phyloP scores from a whole-genome alignment of 2,888 invertebrate genomes.

The Diarsia dahlii region DNA sequence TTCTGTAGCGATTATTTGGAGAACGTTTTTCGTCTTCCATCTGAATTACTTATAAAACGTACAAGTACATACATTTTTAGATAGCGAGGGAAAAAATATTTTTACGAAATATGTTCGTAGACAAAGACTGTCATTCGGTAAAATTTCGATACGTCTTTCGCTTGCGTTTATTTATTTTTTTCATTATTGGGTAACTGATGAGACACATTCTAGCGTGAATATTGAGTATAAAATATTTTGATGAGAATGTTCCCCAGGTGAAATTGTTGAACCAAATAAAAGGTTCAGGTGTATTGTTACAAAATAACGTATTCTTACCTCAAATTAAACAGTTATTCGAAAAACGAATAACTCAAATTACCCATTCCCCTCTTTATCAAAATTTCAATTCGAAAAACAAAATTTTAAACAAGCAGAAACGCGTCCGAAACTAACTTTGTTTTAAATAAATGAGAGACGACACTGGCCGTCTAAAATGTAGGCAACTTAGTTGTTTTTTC shows the following conservation, averaged over 20 bases:
- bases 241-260: background rate
- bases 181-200: slow-evolving; percentile 43
- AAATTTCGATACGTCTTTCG: slow-evolving; percentile 49
- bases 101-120: slow-evolving; percentile 40
- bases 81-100: slow-evolving; percentile 25
- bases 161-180: slow-evolving; percentile 33
- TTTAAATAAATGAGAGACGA: slow-evolving; percentile 57
- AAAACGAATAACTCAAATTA: slow-evolving; percentile 7
- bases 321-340: background rate
- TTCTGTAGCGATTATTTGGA: slow-evolving; percentile 37
- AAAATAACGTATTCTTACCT: background rate
- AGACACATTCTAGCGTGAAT: slow-evolving; percentile 19
- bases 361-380: background rate
- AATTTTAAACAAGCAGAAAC: slow-evolving; percentile 34
- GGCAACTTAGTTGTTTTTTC: slow-evolving; percentile 63
- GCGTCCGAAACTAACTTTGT: slow-evolving; percentile 42
- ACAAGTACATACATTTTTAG: slow-evolving; percentile 11
- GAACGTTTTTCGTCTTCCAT: slow-evolving; percentile 32
- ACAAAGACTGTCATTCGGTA: slow-evolving; percentile 27
- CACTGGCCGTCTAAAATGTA: slow-evolving; percentile 50
- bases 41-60: slow-evolving; percentile 33
- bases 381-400: slow-evolving; percentile 26
- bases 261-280: slow-evolving; percentile 14
- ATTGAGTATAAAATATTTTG: slow-evolving; percentile 14
- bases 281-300: background rate